These are phyloP conservation scores for Cheilosia vulpina DNA, from an alignment of 2,888 invertebrate genomes.

Conservation along the genomic window DNA sequence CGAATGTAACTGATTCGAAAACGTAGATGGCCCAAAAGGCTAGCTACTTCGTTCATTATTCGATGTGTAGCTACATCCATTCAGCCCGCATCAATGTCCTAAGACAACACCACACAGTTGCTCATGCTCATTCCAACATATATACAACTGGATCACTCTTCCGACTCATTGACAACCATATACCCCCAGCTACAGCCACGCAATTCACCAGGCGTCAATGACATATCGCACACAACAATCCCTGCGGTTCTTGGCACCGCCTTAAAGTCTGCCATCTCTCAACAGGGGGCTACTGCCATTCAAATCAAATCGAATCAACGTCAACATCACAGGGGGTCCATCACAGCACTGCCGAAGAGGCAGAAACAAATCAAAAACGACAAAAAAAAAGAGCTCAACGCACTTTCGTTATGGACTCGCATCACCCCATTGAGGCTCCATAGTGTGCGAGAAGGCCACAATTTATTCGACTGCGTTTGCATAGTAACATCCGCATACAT, in stretches of 20 bases:
- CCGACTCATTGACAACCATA: too few species aligned
- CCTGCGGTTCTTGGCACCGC: conserved; percentile 51
- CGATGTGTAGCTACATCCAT: too few species aligned
- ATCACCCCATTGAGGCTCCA: background rate
- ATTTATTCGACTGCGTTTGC: conserved; percentile 51
- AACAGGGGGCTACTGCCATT: conserved; percentile 58
- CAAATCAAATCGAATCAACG: conserved; percentile 71
- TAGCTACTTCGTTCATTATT: too few species aligned
- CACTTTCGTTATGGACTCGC: conserved; percentile 40
- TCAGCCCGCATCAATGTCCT: too few species aligned
- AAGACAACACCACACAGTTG: too few species aligned
- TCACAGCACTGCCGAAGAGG: conserved; percentile 20
- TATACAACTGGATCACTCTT: too few species aligned
- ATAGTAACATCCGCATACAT: conserved; percentile 17
- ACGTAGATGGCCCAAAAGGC: too few species aligned
- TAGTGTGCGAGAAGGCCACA: conserved; percentile 15
- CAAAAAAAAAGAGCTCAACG: conserved; percentile 44
- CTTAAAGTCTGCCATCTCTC: conserved; percentile 58
- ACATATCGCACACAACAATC: conserved; percentile 41
- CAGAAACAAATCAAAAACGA: background rate
- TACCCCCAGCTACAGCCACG: background rate
- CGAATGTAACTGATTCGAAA: too few species aligned
- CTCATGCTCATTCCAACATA: too few species aligned
- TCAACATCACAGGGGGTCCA: conserved; percentile 48
- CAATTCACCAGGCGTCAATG: conserved; percentile 34